Conservation (phyloP, 2,888 invertebrate genomes). For the Campoletis raptor region DNA sequence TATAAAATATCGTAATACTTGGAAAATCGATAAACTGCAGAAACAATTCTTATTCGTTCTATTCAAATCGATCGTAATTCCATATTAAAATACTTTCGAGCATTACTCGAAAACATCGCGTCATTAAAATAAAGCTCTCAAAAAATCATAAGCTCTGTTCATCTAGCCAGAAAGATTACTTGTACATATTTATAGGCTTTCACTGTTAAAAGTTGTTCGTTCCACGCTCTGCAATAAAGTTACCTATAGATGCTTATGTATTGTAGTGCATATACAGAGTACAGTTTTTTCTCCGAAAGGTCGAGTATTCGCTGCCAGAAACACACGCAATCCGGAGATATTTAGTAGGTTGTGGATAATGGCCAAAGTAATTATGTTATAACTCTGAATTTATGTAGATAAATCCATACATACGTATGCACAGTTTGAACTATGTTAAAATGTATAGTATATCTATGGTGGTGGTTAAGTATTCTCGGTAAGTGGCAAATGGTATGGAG, state of each 20-base stretch:
- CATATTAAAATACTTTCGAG: not conserved
- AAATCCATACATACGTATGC: constrained; percentile 20
- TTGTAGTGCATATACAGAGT: constrained; percentile 17
- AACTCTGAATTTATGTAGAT: not conserved
- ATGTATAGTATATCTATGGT: not conserved
- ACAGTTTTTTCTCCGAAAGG: constrained; percentile 40
- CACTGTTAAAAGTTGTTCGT: not conserved
- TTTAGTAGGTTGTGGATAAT: constrained; percentile 63
- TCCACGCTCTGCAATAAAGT: not conserved
- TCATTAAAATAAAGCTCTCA: not conserved
- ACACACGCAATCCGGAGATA: constrained; percentile 60
- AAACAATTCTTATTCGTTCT: not conserved
- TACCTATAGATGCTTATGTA: not conserved
- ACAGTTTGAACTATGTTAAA: not conserved
- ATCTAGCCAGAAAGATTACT: not conserved
- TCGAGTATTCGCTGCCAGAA: constrained; percentile 55
- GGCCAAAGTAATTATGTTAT: constrained; percentile 35
- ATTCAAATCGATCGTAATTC: not conserved
- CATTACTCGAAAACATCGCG: not conserved
- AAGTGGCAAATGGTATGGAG: constrained; percentile 14
- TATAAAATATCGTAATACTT: not conserved
- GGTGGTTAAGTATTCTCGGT: not conserved
- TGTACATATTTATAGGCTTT: not conserved
- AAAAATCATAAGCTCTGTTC: not conserved
- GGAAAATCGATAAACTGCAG: not conserved